Evolutionary conservation across 2,113 vertebrate species (phyloP).

Genomic region (Stictonetta naevosa): DNA sequence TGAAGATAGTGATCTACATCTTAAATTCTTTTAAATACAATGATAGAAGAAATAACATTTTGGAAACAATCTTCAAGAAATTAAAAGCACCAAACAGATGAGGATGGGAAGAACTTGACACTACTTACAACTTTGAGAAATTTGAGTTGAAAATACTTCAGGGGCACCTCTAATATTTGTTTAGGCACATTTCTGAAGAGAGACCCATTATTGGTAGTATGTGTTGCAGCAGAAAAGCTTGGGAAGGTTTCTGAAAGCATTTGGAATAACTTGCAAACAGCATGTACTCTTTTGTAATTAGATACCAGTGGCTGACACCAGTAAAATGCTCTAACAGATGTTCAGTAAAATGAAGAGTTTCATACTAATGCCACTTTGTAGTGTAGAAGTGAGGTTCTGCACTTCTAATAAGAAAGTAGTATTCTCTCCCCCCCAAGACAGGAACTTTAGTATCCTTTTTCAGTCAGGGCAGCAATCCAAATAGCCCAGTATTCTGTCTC

Average conservation of each 20-base stretch:
- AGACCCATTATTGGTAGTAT: background rate
- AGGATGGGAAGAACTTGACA: background rate
- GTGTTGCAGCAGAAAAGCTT: background rate
- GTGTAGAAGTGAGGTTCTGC: background rate
- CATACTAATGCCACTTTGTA: background rate
- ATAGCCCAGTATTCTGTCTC: background rate
- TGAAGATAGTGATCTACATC: background rate
- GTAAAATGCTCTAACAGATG: background rate
- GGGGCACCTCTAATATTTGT: background rate
- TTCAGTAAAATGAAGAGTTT: background rate
- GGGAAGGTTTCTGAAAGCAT: background rate
- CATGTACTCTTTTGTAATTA: accelerated
- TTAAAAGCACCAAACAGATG: background rate
- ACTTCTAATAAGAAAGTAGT: background rate
- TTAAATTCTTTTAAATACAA: background rate
- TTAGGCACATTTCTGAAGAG: background rate
- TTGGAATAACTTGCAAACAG: background rate
- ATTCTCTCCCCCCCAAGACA: too few relatives aligned
- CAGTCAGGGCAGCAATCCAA: background rate
- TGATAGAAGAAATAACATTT: background rate
- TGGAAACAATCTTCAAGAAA: background rate
- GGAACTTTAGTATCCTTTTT: too few relatives aligned
- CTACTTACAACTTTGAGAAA: background rate
- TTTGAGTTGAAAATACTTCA: background rate
- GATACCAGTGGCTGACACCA: background rate